Percentiles rank a stretch among this genome's conserved stretches.
Evolutionary conservation across 2,888 invertebrate genomes (phyloP).

Genomic region (Diadegma fenestrale): DNA sequence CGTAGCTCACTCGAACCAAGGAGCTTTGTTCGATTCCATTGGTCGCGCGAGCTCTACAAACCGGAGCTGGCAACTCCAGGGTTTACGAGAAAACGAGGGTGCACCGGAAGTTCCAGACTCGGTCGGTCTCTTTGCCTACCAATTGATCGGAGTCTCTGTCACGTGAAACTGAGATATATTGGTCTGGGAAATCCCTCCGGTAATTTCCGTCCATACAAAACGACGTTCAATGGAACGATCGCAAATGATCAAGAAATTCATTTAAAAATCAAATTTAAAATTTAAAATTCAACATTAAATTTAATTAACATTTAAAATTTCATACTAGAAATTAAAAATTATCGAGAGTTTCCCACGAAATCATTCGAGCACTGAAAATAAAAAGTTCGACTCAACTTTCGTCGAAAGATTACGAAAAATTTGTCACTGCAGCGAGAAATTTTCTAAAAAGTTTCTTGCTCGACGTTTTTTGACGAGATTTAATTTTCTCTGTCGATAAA

Average conservation of each 20-base stretch:
- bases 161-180: slow-evolving; percentile 58
- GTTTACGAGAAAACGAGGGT: slow-evolving; percentile 2
- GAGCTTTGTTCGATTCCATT: slow-evolving; percentile 37
- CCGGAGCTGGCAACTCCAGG: slow-evolving; percentile 5
- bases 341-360: too few species aligned
- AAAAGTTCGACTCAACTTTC: too few species aligned
- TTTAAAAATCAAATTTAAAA: too few species aligned
- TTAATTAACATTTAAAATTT: too few species aligned
- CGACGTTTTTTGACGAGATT: too few species aligned
- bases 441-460: too few species aligned
- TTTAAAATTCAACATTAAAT: too few species aligned
- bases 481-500: too few species aligned
- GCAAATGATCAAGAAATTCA: background rate
- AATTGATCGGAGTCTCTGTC: slow-evolving; percentile 53
- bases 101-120: slow-evolving; percentile 37
- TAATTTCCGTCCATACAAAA: background rate
- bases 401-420: too few species aligned
- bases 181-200: slow-evolving; percentile 23
- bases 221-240: background rate
- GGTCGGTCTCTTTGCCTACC: slow-evolving; percentile 30
- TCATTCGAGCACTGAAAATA: too few species aligned
- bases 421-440: too few species aligned
- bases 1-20: slow-evolving; percentile 22
- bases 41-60: slow-evolving; percentile 16
- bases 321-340: too few species aligned